phyloP scores from a whole-genome alignment of 2,888 invertebrate genomes.

The Aspidiotus rigidus region DNA sequence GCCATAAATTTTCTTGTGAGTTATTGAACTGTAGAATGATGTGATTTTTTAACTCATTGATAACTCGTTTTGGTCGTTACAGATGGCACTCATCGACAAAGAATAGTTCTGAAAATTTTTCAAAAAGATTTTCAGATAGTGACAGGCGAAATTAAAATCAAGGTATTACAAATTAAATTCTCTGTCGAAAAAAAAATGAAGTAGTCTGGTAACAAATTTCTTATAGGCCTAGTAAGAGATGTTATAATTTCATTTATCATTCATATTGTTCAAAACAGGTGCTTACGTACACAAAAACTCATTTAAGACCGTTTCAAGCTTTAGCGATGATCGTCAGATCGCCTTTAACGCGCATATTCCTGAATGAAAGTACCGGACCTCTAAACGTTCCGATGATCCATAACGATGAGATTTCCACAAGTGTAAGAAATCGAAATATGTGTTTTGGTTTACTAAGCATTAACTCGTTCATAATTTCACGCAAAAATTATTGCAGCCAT shows the following conservation, averaged over 20 bases:
- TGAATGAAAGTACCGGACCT: neutral
- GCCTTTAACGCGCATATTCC: neutral
- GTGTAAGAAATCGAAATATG: neutral
- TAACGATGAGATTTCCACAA: neutral
- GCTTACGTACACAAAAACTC: neutral
- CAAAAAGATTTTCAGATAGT: neutral
- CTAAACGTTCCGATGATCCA: neutral
- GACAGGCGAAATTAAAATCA: neutral
- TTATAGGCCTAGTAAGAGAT: neutral
- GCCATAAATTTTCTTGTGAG: too few species aligned
- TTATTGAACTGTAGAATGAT: too few species aligned
- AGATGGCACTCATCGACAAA: neutral
- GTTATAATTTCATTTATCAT: neutral
- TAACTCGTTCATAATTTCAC: too few species aligned
- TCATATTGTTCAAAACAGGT: neutral
- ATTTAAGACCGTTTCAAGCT: conserved; percentile 5
- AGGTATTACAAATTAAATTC: neutral
- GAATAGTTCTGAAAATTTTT: neutral
- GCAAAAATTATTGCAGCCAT: neutral
- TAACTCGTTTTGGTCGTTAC: neutral
- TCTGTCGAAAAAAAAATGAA: neutral
- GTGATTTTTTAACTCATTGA: too few species aligned
- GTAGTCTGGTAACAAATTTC: neutral
- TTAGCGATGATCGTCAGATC: conserved; percentile 2
- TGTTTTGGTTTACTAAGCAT: too few species aligned